Evolutionary conservation across 1,140 invertebrate species (phyloP), one percentile per base, ranked within the genome.

Genomic region (Eufriesea mexicana): DNA sequence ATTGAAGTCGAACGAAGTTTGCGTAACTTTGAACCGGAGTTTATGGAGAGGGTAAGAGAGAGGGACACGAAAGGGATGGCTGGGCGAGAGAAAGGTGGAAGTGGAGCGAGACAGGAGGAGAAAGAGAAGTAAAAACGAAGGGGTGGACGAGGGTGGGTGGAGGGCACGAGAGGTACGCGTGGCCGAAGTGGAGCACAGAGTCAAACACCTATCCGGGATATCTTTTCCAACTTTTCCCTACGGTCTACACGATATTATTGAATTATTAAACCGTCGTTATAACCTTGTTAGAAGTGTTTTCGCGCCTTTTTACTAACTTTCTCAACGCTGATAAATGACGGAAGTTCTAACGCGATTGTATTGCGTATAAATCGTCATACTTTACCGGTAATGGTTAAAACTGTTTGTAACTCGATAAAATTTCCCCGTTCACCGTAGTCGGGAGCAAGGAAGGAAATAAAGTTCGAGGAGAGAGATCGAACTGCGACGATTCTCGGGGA

Each of bases 1-100:
- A 92, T 92, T 91, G 90, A 92, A 91, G 90, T 84, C 85, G 88
- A 88, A 90, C 86, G 73, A 91, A 92, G 90, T 92, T 92, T 91
- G 88, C 88, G 87, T 91, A 92, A 92, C 91, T 92, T 88, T 90
- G 86, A 83, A 89, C 89, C 87, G 78, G 86, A 92, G 89, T 92
- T 92, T 90, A 90, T 87, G 83, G 86, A 23, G 61, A 28, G 59
- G 54, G 47, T 47, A 51, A 35, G 55, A n/a, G 45, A 57, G 85
- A 85, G 61, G 79, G 70, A 81, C 59, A 57, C 57, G 79, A 28
- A 59, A 57, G 20, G 35, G 62, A 76, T 35, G 62, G 57, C n/a
- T n/a, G 57, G 42, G 23, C 10, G 10, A 35, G 55, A 16, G 25
- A 49, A 54, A 49, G 62, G 71, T 18, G 61, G 61, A 66, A 67